Conservation (phyloP, 2,888 invertebrate species). For the Hemistola chrysoprasaria region DNA sequence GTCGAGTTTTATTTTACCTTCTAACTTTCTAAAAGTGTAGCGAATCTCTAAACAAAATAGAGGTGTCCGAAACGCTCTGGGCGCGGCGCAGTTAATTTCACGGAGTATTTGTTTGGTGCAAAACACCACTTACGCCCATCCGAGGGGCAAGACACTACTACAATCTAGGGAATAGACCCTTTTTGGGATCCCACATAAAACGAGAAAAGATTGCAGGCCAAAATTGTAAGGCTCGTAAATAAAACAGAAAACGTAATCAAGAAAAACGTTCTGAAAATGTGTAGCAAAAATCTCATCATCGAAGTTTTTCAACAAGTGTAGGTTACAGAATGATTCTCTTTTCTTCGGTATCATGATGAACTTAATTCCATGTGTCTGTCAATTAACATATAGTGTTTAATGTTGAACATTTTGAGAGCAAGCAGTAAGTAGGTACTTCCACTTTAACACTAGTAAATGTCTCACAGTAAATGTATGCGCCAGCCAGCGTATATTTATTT, state of each 20-base stretch:
- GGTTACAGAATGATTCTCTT: too few relatives aligned
- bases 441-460: too few relatives aligned
- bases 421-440: too few relatives aligned
- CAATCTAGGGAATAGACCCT: constrained; percentile 39
- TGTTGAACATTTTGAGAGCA: too few relatives aligned
- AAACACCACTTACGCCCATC: constrained; percentile 57
- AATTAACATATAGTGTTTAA: too few relatives aligned
- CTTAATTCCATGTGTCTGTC: too few relatives aligned
- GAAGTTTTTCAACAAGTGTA: too few relatives aligned
- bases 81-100: constrained; percentile 65
- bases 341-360: too few relatives aligned
- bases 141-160: constrained; percentile 35
- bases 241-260: constrained; percentile 15
- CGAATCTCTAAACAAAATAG: constrained; percentile 2
- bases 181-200: constrained; percentile 29
- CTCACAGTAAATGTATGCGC: too few relatives aligned
- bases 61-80: constrained; percentile 52
- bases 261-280: constrained; percentile 1
- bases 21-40: constrained; percentile 1
- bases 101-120: constrained; percentile 67
- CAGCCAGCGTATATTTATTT: too few relatives aligned
- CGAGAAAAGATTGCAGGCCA: constrained; percentile 17
- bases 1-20: too few relatives aligned
- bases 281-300: too few relatives aligned
- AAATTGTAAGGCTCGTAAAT: constrained; percentile 26